phyloP scores from a whole-genome alignment of 2,113 vertebrate species.

The Phycodurus eques region DNA sequence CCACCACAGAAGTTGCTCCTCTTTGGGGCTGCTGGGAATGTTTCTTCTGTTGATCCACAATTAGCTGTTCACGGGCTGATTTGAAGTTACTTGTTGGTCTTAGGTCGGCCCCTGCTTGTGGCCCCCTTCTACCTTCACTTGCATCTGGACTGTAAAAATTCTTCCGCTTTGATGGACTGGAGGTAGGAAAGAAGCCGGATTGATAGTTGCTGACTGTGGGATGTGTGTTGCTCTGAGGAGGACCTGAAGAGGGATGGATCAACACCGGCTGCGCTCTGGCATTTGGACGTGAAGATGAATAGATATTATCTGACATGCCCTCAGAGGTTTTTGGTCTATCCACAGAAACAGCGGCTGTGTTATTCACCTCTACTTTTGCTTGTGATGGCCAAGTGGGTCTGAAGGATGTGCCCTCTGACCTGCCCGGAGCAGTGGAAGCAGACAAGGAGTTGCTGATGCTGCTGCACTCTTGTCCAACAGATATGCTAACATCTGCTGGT shows the following conservation, averaged over 20 bases:
- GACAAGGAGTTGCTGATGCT: conserved; percentile 45
- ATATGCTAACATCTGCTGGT: conserved; percentile 60
- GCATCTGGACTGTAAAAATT: conserved; percentile 53
- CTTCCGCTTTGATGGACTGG: conserved; percentile 68
- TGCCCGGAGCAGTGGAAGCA: conserved; percentile 11
- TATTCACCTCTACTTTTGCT: conserved; percentile 31
- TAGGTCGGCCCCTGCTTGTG: conserved; percentile 39
- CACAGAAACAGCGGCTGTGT: background rate
- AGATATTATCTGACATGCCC: conserved; percentile 9
- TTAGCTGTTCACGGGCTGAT: conserved; percentile 86
- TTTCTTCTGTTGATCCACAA: conserved; percentile 86
- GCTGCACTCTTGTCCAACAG: conserved; percentile 66
- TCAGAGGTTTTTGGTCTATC: conserved; percentile 33
- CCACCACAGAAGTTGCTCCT: conserved; percentile 24
- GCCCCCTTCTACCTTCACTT: conserved; percentile 50
- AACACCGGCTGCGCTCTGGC: conserved; percentile 44
- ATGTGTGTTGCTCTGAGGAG: conserved; percentile 32
- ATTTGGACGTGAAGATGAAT: conserved; percentile 17
- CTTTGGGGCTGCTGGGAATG: conserved; percentile 70
- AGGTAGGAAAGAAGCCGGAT: conserved; percentile 51
- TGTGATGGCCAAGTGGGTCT: conserved; percentile 26
- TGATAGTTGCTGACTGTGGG: conserved; percentile 38
- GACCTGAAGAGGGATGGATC: conserved; percentile 30
- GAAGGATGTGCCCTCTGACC: conserved; percentile 34
- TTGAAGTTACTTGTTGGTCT: conserved; percentile 73